Conservation (phyloP, 2,797 vertebrate genomes). For the Onychomys torridus region DNA sequence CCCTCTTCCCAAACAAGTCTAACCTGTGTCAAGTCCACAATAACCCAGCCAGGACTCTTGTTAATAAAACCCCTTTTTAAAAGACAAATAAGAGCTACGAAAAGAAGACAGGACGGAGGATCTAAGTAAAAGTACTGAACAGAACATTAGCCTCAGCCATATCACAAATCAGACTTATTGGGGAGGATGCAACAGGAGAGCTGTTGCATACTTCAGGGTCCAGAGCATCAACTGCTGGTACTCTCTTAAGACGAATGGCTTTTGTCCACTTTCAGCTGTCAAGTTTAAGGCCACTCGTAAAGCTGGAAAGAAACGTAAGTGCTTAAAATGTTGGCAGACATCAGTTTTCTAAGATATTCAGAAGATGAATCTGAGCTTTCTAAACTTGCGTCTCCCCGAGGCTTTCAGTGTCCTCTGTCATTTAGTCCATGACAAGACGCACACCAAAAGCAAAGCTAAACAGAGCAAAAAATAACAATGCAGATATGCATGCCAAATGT, state of each 20-base stretch:
- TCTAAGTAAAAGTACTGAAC: neutral
- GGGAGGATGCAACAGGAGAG: neutral
- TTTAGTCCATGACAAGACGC: neutral
- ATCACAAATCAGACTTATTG: neutral
- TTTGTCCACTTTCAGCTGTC: neutral
- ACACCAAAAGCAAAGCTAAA: neutral
- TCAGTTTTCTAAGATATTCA: slow-evolving; percentile 6
- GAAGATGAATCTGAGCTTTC: slow-evolving; percentile 13
- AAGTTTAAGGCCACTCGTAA: neutral
- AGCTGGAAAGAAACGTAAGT: neutral
- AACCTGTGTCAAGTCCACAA: neutral
- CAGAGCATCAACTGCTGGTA: neutral
- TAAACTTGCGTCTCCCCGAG: slow-evolving; percentile 8
- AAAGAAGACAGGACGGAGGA: neutral
- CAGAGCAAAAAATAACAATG: neutral
- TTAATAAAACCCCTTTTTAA: neutral
- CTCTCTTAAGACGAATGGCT: neutral
- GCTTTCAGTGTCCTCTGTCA: neutral
- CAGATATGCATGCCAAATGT: neutral
- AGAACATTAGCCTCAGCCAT: neutral
- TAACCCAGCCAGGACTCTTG: neutral
- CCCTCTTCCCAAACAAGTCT: neutral
- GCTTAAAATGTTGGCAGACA: slow-evolving; percentile 27
- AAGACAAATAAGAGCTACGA: neutral
- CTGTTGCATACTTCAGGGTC: neutral